These are phyloP conservation scores for Corvus hawaiiensis DNA, from an alignment of 2,113 vertebrate species.

Conservation along the genomic window DNA sequence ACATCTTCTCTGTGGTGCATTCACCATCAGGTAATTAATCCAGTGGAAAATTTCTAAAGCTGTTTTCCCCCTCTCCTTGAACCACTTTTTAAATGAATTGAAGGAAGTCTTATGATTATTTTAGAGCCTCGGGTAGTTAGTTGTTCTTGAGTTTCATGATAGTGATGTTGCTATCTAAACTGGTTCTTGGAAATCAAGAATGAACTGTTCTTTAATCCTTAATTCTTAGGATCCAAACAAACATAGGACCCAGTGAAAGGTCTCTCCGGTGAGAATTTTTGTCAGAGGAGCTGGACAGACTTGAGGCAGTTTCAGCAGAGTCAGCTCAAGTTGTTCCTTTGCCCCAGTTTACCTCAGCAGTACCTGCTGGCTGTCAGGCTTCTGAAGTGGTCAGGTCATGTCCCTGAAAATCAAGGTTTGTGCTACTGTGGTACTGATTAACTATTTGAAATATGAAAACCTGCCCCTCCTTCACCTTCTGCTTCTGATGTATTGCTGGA, in stretches of 20 bases:
- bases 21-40: conserved; percentile 53
- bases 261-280: not conserved
- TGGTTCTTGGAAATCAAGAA: not conserved
- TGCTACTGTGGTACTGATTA: not conserved
- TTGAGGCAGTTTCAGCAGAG: not conserved
- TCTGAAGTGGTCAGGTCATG: not conserved
- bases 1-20: not conserved
- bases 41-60: conserved; percentile 46
- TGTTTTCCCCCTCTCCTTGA: not conserved
- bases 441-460: not conserved
- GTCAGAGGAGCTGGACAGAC: not conserved
- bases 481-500: conserved; percentile 7
- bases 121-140: not conserved
- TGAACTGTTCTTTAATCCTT: not conserved
- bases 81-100: not conserved
- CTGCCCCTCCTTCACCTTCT: conserved; percentile 15
- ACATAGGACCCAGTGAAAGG: not conserved
- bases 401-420: not conserved
- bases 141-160: not conserved
- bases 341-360: not conserved
- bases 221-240: not conserved
- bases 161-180: not conserved
- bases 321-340: not conserved
- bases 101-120: not conserved
- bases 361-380: not conserved